Base-by-base conservation (phyloP, 2,797 vertebrate species). In the Poecile montanus region DNA sequence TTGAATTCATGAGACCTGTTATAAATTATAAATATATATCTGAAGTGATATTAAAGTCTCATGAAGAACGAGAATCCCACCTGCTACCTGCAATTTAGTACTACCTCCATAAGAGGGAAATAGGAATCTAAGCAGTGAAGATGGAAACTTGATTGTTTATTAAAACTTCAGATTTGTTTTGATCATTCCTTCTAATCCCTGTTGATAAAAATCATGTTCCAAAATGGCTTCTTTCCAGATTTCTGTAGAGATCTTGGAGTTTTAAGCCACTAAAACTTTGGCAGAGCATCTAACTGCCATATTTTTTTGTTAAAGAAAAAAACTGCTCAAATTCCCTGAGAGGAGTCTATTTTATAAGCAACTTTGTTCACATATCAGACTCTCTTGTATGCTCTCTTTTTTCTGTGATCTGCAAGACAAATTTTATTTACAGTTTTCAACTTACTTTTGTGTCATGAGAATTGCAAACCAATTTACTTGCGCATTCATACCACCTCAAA, bases 11-110 rank as follows among this genome's bases (percentile, higher is more conserved):
- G 88, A 95, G 68, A 53, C 20, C 51, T 70, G n/a, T 62, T 92
- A 89, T 7, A 96, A 68, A 94, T 89, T 95, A 94, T 79, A 96
- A 95, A 96, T 95, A 96, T 95, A 94, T 65, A 93, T 42, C 16
- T 88, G 89, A 96, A 93, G 62, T 48, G 44, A 58, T 91, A 95
- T 93, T 96, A 85, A 91, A 94, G 18, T 81, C 91, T 93, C 71
- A 93, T 89, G 80, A 89, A 73, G 68, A 87, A 57, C 51, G 93
- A 54, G 74, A 71, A 92, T 44, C 30, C 71, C 92, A 95, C 70
- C 91, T 93, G 94, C 82, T 91, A 92, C 78, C 70, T 92, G 73
- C 66, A 93, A 34, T 50, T 66, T 63, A 58, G 30, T 53, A 71
- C 86, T 73, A 76, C 67, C 66, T 91, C 29, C 25, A 13, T 38